Base-by-base conservation (phyloP, 2,113 vertebrate genomes). In the Planiliza haematocheilus region DNA sequence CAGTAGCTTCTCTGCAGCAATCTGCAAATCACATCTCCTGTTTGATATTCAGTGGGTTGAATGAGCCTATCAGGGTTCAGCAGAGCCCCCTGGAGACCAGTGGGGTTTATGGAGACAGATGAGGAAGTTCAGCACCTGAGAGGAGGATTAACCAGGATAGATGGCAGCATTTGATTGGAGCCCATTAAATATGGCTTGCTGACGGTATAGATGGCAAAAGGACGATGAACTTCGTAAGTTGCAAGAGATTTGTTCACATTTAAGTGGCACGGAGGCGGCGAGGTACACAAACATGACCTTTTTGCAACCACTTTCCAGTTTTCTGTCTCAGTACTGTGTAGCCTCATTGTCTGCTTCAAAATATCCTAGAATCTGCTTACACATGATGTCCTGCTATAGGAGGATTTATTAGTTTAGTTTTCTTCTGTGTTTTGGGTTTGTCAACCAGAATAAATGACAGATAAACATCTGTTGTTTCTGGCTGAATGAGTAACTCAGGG, bases 111-210 rank as follows among this genome's bases (percentile, higher is more conserved):
- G 55, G 61, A 80, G 77, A 82, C 68, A 48, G 68, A 77, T 52
- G 61, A 70, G 63, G 48, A 70, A 64, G 77, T 20, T 34, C 14
- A 10, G 12, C 71, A 79, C 24, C 52, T 69, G 59, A 82, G 66
- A 45, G 53, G 17, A 16, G 56, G 58, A 75, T 81, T 82, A 80
- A 75, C 20, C 21, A 58, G 51, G 65, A 78, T 78, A 55, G 74
- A 88, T 82, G 53, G 71, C 61, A 63, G 45, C 48, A 50, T 68
- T 72, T 74, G 70, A 73, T 74, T 60, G 37, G 13, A 80, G 50
- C 66, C 57, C 68, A 62, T 84, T 83, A 81, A 84, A 79, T 74
- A 16, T 49, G 42, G 45, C 63, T 63, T 6, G 7, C 55, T 77
- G 52, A 56, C 16, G 2, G 43, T 49, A 2, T 63, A 5, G 14